Conservation (phyloP, 2,113 vertebrate genomes). For the Tragelaphus buxtoni region DNA sequence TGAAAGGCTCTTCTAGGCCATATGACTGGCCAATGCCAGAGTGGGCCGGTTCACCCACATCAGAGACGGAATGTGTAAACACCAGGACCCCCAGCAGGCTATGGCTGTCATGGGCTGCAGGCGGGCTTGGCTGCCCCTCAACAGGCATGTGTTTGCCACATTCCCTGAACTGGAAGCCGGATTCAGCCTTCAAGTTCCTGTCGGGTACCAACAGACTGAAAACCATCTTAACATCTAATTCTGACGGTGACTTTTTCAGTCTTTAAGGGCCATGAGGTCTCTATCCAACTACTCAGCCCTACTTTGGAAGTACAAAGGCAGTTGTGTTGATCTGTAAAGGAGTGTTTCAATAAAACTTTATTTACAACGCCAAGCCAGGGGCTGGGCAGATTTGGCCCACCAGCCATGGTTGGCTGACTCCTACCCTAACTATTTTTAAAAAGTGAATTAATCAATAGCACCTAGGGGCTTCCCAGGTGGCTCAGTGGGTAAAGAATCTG, state of each 20-base stretch:
- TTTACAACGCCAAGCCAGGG: rapidly evolving
- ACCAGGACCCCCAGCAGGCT: neutral
- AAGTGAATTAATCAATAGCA: neutral
- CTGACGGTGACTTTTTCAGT: rapidly evolving
- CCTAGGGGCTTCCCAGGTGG: neutral
- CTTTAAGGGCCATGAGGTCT: rapidly evolving
- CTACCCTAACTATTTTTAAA: neutral
- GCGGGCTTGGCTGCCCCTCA: rapidly evolving
- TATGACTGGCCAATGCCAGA: neutral
- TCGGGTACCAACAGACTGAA: neutral
- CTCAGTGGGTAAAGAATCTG: neutral
- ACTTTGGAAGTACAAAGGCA: neutral
- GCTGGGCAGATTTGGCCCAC: too few relatives aligned
- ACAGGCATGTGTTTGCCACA: rapidly evolving
- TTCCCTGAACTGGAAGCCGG: neutral
- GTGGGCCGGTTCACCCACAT: rapidly evolving
- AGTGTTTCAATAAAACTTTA: neutral
- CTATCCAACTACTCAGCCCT: neutral
- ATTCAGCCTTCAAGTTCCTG: rapidly evolving
- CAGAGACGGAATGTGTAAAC: rapidly evolving
- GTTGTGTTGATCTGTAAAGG: rapidly evolving
- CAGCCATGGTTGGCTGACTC: neutral
- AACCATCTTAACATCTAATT: rapidly evolving
- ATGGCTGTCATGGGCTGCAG: neutral
- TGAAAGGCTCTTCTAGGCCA: neutral